Base-by-base conservation (phyloP, 2,113 vertebrate genomes). In the Sinocyclocheilus rhinocerous region DNA sequence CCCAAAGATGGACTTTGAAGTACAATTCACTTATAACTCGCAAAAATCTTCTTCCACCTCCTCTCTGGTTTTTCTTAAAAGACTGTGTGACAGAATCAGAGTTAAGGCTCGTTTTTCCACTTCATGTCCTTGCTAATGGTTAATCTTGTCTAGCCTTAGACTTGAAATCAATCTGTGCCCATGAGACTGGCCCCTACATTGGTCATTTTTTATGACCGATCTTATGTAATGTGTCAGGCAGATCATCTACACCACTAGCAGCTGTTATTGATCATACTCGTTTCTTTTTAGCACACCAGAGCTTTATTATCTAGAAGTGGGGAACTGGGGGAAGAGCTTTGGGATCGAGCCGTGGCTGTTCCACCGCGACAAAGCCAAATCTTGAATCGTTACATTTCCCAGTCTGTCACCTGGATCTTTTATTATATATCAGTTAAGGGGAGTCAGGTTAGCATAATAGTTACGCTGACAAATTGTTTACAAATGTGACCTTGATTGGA, bases 161-260 rank as follows among this genome's bases (percentile, higher is more conserved):
- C 33, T 80, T n/a, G 33, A 61, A 59, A 80, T 80, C 33, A 61
- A 80, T 80, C 76, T 22, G 8, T n/a, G 33, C 77, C 13, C 13
- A 2, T 78, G 77, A 80, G 77, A 80, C 55, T 80, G 55, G 55
- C 33, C 55, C 29, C 11, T 61, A 8, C 33, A 59, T 80, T 63
- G 57, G 36, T 63, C 22, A 80, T 80, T 63, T 80, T 33, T 80
- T 80, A 80, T 63, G 57, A 12, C 77, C 24, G 5, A 22, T 80
- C 77, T 61, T 39, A 80, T 63, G 77, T 80, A 80, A 80, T 24
- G n/a, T 61, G 77, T 80, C 77, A 42, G 20, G 15, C 11, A 42
- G 57, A 80, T 80, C 77, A 61, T 80, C 77, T 24, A n/a, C 57
- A 80, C 55, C 77, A 61, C 76, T 61, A 80, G 55, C 77, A n/a